Conservation (phyloP, 2,888 invertebrate species). For the Priapulus caudatus region DNA sequence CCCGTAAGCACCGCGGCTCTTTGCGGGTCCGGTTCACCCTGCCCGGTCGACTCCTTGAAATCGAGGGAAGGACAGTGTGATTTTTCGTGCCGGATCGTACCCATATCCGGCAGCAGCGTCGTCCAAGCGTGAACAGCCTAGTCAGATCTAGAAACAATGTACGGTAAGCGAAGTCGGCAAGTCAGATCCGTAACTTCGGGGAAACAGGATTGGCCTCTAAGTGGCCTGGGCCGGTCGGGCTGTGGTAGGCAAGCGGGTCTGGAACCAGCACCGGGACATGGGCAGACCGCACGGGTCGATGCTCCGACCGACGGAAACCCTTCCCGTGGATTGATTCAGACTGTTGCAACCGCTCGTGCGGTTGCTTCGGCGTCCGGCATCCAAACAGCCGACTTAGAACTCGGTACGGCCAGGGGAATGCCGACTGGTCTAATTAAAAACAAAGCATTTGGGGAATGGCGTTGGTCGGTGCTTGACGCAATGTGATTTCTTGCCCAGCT, state of each 20-base stretch:
- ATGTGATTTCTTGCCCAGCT: slow-evolving; percentile 59
- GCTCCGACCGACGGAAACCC: slow-evolving; percentile 28
- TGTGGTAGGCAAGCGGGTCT: slow-evolving; percentile 24
- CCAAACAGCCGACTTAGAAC: slow-evolving; percentile 48
- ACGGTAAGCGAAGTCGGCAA: slow-evolving; percentile 57
- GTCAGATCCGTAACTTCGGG: slow-evolving; percentile 50
- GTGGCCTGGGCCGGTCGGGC: background rate
- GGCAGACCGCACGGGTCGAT: slow-evolving; percentile 24
- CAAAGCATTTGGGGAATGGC: slow-evolving; percentile 55
- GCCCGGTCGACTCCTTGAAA: slow-evolving; percentile 38
- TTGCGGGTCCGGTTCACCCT: slow-evolving; percentile 33
- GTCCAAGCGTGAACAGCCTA: slow-evolving; percentile 59
- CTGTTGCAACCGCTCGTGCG: slow-evolving; percentile 19
- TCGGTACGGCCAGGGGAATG: slow-evolving; percentile 53
- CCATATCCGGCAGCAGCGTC: slow-evolving; percentile 63
- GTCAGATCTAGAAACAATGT: slow-evolving; percentile 55
- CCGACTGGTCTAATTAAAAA: slow-evolving; percentile 57
- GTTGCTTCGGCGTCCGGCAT: slow-evolving; percentile 43
- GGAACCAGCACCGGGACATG: slow-evolving; percentile 32
- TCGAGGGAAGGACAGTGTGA: slow-evolving; percentile 39
- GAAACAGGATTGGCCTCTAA: slow-evolving; percentile 52
- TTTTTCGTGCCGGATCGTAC: slow-evolving; percentile 47
- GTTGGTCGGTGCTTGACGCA: slow-evolving; percentile 39
- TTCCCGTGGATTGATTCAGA: slow-evolving; percentile 31
- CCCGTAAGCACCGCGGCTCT: slow-evolving; percentile 40